Percentiles rank a stretch among this genome's conserved stretches.
These are phyloP conservation scores for Opisthograptis luteolata DNA, from an alignment of 2,888 invertebrate species.

Conservation along the genomic window DNA sequence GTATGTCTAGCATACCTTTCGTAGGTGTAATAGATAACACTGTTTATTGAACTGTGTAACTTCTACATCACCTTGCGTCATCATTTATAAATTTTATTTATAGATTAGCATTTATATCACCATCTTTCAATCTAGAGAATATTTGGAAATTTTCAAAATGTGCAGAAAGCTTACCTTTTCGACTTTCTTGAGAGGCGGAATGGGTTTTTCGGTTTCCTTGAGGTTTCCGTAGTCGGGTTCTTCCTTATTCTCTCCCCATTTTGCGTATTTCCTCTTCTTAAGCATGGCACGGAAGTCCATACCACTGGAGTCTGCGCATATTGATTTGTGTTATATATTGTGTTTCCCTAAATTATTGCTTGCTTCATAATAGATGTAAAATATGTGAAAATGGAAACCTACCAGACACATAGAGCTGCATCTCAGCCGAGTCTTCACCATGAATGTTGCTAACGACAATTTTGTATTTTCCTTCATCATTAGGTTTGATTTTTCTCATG, in stretches of 20 bases:
- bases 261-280: constrained; percentile 97
- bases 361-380: too few species aligned
- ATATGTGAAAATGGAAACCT: constrained; percentile 42
- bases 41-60: constrained; percentile 15
- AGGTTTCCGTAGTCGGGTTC: constrained; percentile 97
- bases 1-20: constrained; percentile 9
- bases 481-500: constrained; percentile 97
- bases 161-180: constrained; percentile 90
- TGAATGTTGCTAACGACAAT: constrained; percentile 96
- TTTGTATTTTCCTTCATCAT: constrained; percentile 98
- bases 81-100: constrained; percentile 40
- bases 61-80: constrained; percentile 41
- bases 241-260: constrained; percentile 95
- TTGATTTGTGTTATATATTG: not conserved
- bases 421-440: constrained; percentile 98
- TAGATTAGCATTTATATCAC: constrained; percentile 63
- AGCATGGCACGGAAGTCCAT: constrained; percentile 99
- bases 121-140: constrained; percentile 41
- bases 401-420: constrained; percentile 98
- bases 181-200: constrained; percentile 95
- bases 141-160: constrained; percentile 9
- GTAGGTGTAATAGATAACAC: constrained; percentile 5
- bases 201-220: constrained; percentile 95
- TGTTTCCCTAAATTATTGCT: too few species aligned
- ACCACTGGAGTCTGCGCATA: constrained; percentile 92